phyloP scores from a whole-genome alignment of 2,888 invertebrate genomes.

The Tridacna crocea region DNA sequence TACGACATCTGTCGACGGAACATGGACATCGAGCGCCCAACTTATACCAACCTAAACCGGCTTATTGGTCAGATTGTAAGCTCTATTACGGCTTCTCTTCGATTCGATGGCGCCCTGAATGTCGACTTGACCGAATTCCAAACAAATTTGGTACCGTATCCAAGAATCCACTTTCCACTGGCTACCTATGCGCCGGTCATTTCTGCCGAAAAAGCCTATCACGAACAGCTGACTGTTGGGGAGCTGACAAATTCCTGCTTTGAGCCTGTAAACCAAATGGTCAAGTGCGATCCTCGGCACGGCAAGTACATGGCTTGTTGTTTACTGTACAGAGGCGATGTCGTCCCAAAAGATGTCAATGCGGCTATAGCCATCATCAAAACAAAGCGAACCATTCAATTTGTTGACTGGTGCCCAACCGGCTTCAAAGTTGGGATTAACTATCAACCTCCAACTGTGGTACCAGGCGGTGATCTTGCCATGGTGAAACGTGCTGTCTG shows the following conservation, averaged over 20 bases:
- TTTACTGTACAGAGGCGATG: slow-evolving; percentile 82
- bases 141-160: slow-evolving; percentile 84
- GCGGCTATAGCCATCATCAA: slow-evolving; percentile 74
- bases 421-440: no score
- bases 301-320: slow-evolving; percentile 85
- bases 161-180: slow-evolving; percentile 92
- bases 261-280: slow-evolving; percentile 65
- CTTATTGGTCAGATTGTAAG: slow-evolving; percentile 94
- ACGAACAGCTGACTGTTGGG: slow-evolving; percentile 85
- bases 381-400: no score
- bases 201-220: slow-evolving; percentile 84
- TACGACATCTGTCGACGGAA: slow-evolving; percentile 89
- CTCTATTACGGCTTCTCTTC: slow-evolving; percentile 84
- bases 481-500: no score
- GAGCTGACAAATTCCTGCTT: slow-evolving; percentile 79
- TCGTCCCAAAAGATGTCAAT: slow-evolving; percentile 82
- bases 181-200: slow-evolving; percentile 96
- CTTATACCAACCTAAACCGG: slow-evolving; percentile 95
- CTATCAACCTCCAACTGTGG: no score
- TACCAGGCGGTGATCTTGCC: no score
- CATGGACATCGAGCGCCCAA: slow-evolving; percentile 92
- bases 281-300: slow-evolving; percentile 78
- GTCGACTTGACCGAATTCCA: slow-evolving; percentile 85
- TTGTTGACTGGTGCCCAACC: no score
- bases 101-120: slow-evolving; percentile 85